Percentiles rank a stretch among this genome's conserved stretches.
These are phyloP conservation scores for Nipponia nippon DNA, from an alignment of 2,113 vertebrate species.

Conservation along the genomic window DNA sequence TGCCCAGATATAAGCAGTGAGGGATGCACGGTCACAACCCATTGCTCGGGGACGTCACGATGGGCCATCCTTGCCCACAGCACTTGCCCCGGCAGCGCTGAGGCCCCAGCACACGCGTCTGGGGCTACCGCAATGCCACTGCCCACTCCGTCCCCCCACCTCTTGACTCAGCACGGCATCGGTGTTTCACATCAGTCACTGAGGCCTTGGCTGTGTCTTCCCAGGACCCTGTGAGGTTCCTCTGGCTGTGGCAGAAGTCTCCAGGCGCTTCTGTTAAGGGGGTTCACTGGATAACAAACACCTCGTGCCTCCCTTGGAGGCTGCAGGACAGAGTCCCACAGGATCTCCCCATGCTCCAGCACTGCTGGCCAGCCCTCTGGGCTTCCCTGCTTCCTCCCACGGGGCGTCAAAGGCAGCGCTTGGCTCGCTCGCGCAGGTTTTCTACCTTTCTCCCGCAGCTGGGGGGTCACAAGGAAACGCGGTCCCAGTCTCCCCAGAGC, in stretches of 20 bases:
- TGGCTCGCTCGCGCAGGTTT: no score
- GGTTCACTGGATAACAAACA: neutral
- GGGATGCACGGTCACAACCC: neutral
- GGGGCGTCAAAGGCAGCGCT: no score
- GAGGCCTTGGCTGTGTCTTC: fast-evolving
- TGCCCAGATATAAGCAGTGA: no score
- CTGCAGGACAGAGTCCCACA: no score
- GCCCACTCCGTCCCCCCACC: neutral
- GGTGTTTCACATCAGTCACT: neutral
- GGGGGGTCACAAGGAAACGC: no score
- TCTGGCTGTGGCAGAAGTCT: fast-evolving
- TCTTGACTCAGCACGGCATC: neutral
- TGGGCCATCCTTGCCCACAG: neutral
- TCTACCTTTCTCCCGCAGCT: no score
- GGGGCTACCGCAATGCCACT: neutral
- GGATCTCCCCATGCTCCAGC: no score
- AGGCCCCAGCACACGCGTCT: neutral
- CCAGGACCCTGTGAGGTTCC: fast-evolving
- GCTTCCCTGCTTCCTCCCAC: no score
- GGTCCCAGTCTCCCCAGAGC: fast-evolving
- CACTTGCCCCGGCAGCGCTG: neutral
- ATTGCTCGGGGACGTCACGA: neutral
- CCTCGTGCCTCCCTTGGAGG: neutral
- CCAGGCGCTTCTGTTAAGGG: neutral
- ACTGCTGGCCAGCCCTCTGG: no score